Evolutionary conservation across 2,888 invertebrate species (phyloP).

Genomic region (Synergus itoensis): DNA sequence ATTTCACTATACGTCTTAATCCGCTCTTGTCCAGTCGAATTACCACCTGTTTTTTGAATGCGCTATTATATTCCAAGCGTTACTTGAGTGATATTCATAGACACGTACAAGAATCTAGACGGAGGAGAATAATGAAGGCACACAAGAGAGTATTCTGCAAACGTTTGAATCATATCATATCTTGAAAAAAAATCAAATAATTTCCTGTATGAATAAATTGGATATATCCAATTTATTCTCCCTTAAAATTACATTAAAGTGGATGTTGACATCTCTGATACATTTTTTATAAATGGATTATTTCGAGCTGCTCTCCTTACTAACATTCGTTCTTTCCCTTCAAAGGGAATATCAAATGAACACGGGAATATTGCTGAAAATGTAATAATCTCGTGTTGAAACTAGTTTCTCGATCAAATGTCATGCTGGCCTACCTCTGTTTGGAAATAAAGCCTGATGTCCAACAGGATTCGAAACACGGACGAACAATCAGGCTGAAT

Average conservation of each 20-base stretch:
- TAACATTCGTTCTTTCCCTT: background rate
- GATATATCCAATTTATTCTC: no score
- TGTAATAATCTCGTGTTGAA: constrained; percentile 37
- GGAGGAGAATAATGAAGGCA: constrained; percentile 8
- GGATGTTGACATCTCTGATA: background rate
- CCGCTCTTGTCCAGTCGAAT: constrained; percentile 12
- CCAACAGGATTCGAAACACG: constrained; percentile 35
- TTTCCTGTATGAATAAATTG: no score
- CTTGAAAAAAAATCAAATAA: no score
- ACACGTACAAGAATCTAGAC: background rate
- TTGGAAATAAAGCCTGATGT: constrained; percentile 24
- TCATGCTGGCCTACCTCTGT: constrained; percentile 27
- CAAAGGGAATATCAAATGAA: constrained; percentile 25
- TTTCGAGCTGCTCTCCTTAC: background rate
- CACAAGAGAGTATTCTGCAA: background rate
- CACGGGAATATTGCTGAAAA: constrained; percentile 21
- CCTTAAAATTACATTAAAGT: background rate
- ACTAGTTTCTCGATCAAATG: constrained; percentile 41
- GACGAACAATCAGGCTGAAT: constrained; percentile 34
- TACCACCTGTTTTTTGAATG: constrained; percentile 38
- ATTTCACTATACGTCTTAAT: constrained; percentile 35
- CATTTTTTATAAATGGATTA: background rate
- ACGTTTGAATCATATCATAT: background rate
- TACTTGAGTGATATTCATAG: constrained; percentile 5
- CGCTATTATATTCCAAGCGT: constrained; percentile 10